These are phyloP conservation scores for Eufriesea mexicana DNA, from an alignment of 1,140 invertebrate species.

Conservation along the genomic window DNA sequence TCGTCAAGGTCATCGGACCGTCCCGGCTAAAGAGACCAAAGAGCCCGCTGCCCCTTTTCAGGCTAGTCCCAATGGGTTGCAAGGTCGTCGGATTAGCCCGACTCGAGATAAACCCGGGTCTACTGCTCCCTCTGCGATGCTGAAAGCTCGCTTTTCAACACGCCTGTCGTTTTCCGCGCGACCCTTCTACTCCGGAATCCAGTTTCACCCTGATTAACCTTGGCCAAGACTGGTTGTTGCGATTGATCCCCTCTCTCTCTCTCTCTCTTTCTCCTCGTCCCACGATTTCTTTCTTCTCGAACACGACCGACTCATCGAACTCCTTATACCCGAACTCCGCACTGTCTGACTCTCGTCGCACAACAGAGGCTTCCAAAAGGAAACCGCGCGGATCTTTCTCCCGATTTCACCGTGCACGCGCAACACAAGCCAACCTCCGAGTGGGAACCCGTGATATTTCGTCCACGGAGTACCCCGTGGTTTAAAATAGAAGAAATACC, in stretches of 20 bases:
- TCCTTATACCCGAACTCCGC: neutral
- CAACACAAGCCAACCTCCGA: too few relatives aligned
- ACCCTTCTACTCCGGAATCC: neutral
- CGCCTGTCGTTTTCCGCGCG: neutral
- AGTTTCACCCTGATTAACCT: too few relatives aligned
- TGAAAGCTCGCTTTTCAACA: neutral
- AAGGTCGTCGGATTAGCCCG: neutral
- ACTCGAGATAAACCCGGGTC: neutral
- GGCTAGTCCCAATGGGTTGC: neutral
- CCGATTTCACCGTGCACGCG: too few relatives aligned
- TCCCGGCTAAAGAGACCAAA: neutral
- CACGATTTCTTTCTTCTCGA: neutral
- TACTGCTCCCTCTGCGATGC: too few relatives aligned
- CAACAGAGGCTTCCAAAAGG: too few relatives aligned
- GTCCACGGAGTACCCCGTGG: too few relatives aligned
- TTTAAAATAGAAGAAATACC: neutral
- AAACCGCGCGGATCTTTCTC: too few relatives aligned
- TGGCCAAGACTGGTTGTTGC: too few relatives aligned
- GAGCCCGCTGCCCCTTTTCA: neutral
- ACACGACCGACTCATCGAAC: neutral
- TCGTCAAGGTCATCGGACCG: slow-evolving; percentile 53
- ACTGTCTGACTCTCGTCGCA: too few relatives aligned
- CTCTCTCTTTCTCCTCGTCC: too few relatives aligned
- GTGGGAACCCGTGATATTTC: too few relatives aligned
- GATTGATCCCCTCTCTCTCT: too few relatives aligned